Base-by-base conservation (phyloP, 2,113 vertebrate genomes). In the Dromaius novaehollandiae region DNA sequence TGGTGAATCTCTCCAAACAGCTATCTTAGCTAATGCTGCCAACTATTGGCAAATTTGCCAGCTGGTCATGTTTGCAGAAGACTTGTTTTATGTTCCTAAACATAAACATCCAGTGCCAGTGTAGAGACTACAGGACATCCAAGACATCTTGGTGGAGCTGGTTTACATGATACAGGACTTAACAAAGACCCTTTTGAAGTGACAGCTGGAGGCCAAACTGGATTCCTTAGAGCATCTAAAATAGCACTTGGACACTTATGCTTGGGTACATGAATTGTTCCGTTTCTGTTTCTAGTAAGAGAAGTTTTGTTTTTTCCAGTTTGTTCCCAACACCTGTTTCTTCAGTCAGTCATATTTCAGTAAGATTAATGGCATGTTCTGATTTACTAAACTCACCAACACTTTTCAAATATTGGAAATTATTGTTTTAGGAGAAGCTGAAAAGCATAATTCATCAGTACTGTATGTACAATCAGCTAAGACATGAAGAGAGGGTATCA, bases 1-100 rank as follows among this genome's bases (percentile, higher is more conserved):
- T 69, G 38, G 53, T 82, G 82, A 90, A 94, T 74, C 88, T 83
- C 82, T 83, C 40, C 82, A 77, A 94, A 86, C 71, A 93, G 71
- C 75, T 91, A 21, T 46, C 75, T 70, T 76, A 82, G 74, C 61
- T 84, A 85, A 89, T 83, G 21, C 78, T 70, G 36, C 64, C 85
- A 81, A 68, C 36, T 78, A 34, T 51, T 78, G 68, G 80, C 68
- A 88, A 78, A 83, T 74, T 36, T 88, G 60, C 60, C 55, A 89
- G 65, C 76, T 90, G 76, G 36, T 88, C 55, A 75, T 65, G 61
- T 73, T 75, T 76, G 63, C 40, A 82, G 40, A 91, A 28, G 53
- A 84, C 25, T 34, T 19, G 65, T 46, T 78, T 86, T 50, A 58
- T 44, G 34, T 42, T 56, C 22, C 53, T 69, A 65, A 91, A 55